These are phyloP conservation scores for Dinocampus coccinellae DNA, from an alignment of 2,888 invertebrate genomes.

Conservation along the genomic window DNA sequence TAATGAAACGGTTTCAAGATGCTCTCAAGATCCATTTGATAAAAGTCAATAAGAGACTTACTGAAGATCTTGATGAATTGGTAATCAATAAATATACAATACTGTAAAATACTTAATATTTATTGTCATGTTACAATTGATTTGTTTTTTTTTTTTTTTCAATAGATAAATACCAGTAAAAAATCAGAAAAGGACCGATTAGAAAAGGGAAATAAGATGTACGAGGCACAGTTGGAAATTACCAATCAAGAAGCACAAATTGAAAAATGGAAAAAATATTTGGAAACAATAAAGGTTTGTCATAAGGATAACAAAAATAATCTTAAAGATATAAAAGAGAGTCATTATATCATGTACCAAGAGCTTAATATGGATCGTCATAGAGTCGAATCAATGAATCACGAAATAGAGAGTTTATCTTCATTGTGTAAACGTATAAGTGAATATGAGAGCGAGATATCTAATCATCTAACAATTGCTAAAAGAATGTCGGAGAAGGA, in stretches of 20 bases:
- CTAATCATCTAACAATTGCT: slow-evolving; percentile 75
- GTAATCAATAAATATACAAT: slow-evolving; percentile 68
- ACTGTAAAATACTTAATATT: background rate
- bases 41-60: slow-evolving; percentile 76
- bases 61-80: slow-evolving; percentile 77
- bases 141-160: slow-evolving; percentile 28
- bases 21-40: slow-evolving; percentile 77
- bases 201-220: slow-evolving; percentile 73
- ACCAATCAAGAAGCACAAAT: slow-evolving; percentile 72
- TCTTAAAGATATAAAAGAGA: slow-evolving; percentile 70
- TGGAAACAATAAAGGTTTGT: slow-evolving; percentile 71
- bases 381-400: slow-evolving; percentile 50
- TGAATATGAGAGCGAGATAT: slow-evolving; percentile 76
- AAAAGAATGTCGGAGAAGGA: slow-evolving; percentile 77
- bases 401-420: slow-evolving; percentile 74
- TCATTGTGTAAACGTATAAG: slow-evolving; percentile 74
- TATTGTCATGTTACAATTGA: slow-evolving; percentile 1
- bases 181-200: slow-evolving; percentile 73
- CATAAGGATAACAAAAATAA: slow-evolving; percentile 72
- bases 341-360: slow-evolving; percentile 70
- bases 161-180: slow-evolving; percentile 69
- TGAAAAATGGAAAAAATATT: slow-evolving; percentile 72
- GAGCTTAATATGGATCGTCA: slow-evolving; percentile 68
- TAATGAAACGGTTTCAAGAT: slow-evolving; percentile 81
- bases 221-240: slow-evolving; percentile 76